A percentile compares a stretch with the other conserved stretches of the same genome.
Evolutionary conservation across 2,888 invertebrate species (phyloP).

Genomic region (Ephialtes manifestator): DNA sequence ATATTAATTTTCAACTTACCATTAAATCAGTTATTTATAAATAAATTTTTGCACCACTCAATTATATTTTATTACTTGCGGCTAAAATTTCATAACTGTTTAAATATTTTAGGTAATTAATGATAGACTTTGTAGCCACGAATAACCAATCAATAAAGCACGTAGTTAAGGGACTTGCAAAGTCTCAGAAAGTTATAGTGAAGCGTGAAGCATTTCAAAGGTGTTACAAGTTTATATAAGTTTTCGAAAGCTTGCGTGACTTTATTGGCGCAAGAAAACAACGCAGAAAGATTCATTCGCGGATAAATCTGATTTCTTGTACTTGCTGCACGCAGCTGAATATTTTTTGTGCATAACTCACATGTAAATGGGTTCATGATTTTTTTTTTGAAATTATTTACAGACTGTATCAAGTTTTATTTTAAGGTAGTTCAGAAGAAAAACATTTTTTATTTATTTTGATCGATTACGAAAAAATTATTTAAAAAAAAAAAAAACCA

Average conservation of each 20-base stretch:
- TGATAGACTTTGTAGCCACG: neutral
- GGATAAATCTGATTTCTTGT: slow-evolving; percentile 13
- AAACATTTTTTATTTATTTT: too few species aligned
- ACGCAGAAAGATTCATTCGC: slow-evolving; percentile 22
- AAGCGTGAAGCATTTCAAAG: slow-evolving; percentile 1
- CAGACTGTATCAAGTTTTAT: neutral
- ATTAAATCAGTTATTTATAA: too few species aligned
- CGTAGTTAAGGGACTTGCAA: slow-evolving; percentile 18
- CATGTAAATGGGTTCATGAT: neutral
- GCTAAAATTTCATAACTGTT: too few species aligned
- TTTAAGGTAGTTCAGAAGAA: neutral
- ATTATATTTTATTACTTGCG: too few species aligned
- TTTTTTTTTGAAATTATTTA: too few species aligned
- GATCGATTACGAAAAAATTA: too few species aligned
- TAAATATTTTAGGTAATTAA: neutral
- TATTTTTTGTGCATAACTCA: slow-evolving; percentile 1
- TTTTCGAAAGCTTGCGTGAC: slow-evolving; percentile 30
- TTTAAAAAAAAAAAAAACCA: too few species aligned
- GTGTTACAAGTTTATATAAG: slow-evolving; percentile 3
- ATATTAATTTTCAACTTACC: too few species aligned
- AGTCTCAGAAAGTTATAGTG: slow-evolving; percentile 42
- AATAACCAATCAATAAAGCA: slow-evolving; percentile 37
- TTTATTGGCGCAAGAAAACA: neutral
- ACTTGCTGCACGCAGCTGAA: slow-evolving; percentile 5
- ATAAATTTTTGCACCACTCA: neutral